These are phyloP conservation scores for Pachycephus smyrnensis DNA, from an alignment of 2,888 invertebrate species.

Conservation along the genomic window DNA sequence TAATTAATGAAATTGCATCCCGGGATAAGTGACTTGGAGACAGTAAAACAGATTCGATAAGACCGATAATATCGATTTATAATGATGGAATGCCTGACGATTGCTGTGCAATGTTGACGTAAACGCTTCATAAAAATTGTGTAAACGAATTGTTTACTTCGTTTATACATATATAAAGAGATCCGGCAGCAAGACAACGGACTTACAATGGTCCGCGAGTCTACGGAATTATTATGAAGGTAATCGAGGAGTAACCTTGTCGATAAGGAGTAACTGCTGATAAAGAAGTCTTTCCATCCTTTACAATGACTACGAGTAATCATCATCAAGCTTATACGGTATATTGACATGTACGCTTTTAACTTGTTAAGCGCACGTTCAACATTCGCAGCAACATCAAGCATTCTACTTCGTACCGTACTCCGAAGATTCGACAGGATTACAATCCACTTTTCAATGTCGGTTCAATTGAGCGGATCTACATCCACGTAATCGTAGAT, in stretches of 20 bases:
- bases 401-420: slow-evolving; percentile 14
- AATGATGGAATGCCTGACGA: not conserved
- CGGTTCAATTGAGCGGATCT: slow-evolving; percentile 60
- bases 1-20: not conserved
- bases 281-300: not conserved
- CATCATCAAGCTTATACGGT: not conserved
- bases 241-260: not conserved
- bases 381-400: slow-evolving; percentile 7
- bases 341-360: not conserved
- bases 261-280: not conserved
- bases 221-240: not conserved
- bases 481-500: slow-evolving; percentile 64
- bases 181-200: not conserved
- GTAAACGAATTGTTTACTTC: not conserved
- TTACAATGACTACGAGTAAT: not conserved
- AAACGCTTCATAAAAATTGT: not conserved
- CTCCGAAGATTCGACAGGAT: slow-evolving; percentile 6
- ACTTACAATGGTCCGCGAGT: not conserved
- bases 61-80: not conserved
- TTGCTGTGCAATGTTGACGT: not conserved
- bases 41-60: not conserved
- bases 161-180: not conserved
- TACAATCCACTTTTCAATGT: not conserved
- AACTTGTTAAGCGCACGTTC: not conserved
- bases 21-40: not conserved